These are phyloP conservation scores for Drosophila sechellia DNA, from an alignment of 1,140 invertebrate species.

Conservation along the genomic window DNA sequence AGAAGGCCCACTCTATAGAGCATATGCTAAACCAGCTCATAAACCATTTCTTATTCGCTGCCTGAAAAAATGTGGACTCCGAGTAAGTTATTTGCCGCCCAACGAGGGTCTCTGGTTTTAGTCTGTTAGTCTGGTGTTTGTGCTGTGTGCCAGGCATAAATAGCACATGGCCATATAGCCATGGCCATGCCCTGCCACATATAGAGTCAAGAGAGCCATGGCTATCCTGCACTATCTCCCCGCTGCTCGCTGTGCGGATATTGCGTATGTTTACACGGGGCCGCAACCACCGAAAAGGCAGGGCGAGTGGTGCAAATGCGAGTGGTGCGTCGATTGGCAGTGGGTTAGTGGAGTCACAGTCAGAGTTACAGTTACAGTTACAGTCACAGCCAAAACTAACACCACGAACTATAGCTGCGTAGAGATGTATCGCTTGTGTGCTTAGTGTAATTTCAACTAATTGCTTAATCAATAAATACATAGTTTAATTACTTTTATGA, in stretches of 20 bases:
- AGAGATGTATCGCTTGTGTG: constrained; percentile 48
- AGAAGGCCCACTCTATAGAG: not conserved
- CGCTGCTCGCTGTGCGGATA: constrained; percentile 31
- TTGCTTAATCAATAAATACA: constrained; percentile 75
- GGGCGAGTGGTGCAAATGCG: not conserved
- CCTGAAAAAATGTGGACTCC: constrained; percentile 16
- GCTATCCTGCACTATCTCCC: not conserved
- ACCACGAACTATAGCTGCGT: constrained; percentile 5
- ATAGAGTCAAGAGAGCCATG: constrained; percentile 3
- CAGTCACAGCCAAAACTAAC: constrained; percentile 2
- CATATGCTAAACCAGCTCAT: constrained; percentile 33
- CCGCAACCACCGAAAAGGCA: constrained; percentile 32
- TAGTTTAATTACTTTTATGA: constrained; percentile 60
- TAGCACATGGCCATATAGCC: constrained; percentile 50
- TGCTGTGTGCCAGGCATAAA: constrained; percentile 54
- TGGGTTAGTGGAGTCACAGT: constrained; percentile 11
- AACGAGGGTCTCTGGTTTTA: constrained; percentile 1
- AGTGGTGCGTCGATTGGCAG: not conserved
- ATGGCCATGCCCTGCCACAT: constrained; percentile 1
- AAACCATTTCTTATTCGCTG: constrained; percentile 32
- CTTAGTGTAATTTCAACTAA: constrained; percentile 69
- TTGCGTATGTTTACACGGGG: constrained; percentile 54
- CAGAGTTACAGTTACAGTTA: constrained; percentile 1
- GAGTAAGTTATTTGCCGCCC: constrained; percentile 42
- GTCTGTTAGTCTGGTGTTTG: constrained; percentile 38